A percentile compares a stretch with the other conserved stretches of the same genome.
Evolutionary conservation across 2,113 vertebrate species (phyloP).

Genomic region (Larimichthys crocea): DNA sequence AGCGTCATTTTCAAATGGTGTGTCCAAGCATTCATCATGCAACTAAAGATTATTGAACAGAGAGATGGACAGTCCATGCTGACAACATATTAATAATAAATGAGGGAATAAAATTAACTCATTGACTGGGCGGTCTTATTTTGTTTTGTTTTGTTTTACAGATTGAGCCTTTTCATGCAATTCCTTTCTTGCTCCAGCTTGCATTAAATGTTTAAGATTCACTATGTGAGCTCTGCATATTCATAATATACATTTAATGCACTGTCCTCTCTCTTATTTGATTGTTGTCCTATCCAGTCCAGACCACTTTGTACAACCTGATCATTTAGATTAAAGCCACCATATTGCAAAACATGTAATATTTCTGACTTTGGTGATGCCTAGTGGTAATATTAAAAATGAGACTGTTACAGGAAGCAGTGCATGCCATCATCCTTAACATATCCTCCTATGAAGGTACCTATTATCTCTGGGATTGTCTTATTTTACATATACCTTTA

Average conservation of each 20-base stretch:
- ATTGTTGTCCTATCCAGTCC: neutral
- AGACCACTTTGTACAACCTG: neutral
- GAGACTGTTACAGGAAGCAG: neutral
- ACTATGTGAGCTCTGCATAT: neutral
- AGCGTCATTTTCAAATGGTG: too few relatives aligned
- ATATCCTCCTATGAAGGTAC: neutral
- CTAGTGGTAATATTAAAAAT: neutral
- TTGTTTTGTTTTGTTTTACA: too few relatives aligned
- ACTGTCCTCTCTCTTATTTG: neutral
- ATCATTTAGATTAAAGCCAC: neutral
- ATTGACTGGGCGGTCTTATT: too few relatives aligned
- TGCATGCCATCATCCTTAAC: neutral
- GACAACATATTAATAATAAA: neutral
- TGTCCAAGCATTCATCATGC: too few relatives aligned
- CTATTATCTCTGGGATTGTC: neutral
- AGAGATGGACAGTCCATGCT: neutral
- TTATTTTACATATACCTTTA: neutral
- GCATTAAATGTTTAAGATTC: neutral
- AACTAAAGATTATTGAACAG: neutral
- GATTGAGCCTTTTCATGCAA: neutral
- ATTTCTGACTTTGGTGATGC: neutral
- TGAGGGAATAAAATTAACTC: neutral
- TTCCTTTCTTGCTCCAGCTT: neutral
- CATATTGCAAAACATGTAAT: neutral
- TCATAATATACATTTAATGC: neutral